Evolutionary conservation across 2,888 invertebrate genomes (phyloP).

Genomic region (Bursaphelenchus okinawaensis): DNA sequence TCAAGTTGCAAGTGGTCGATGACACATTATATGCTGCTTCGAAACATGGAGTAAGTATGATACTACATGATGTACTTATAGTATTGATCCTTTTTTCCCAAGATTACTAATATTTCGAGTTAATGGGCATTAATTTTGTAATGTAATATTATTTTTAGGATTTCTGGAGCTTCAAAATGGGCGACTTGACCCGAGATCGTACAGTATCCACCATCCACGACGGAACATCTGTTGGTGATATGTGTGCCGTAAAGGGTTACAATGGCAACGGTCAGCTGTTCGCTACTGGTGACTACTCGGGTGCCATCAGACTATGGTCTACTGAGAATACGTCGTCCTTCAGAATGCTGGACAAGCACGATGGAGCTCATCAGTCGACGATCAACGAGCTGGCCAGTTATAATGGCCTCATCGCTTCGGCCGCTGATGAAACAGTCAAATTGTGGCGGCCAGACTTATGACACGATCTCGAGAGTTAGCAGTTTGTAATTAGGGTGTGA

Average conservation of each 20-base stretch:
- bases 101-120: background rate
- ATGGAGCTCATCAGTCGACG: background rate
- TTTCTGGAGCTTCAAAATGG: constrained; percentile 43
- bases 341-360: background rate
- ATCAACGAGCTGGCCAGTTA: background rate
- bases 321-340: background rate
- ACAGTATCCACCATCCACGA: constrained; percentile 39
- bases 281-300: background rate
- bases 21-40: background rate
- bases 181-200: constrained; percentile 41
- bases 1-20: background rate
- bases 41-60: constrained; percentile 6
- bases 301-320: constrained; percentile 9
- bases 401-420: background rate
- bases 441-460: background rate
- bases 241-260: background rate
- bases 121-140: too few relatives aligned
- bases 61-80: too few relatives aligned
- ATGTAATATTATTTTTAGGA: constrained; percentile 38
- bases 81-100: background rate
- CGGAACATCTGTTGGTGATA: background rate
- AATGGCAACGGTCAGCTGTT: background rate
- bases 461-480: too few relatives aligned
- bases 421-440: background rate
- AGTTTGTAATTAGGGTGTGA: too few relatives aligned